Evolutionary conservation across 2,888 invertebrate genomes (phyloP).

Genomic region (Ommatoiulus sabulosus): DNA sequence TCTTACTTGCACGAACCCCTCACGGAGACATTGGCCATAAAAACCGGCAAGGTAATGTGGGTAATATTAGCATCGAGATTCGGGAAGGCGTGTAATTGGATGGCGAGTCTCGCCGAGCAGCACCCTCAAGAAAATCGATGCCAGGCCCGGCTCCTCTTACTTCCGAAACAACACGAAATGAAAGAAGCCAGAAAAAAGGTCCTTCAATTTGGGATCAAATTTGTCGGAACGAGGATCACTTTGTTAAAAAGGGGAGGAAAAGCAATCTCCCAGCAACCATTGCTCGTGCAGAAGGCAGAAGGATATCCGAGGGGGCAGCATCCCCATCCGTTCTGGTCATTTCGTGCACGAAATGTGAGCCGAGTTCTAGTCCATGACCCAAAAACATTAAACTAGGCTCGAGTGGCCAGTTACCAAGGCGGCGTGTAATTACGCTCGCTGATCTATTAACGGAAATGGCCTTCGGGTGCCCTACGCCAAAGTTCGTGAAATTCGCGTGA

Average conservation of each 20-base stretch:
- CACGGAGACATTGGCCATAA: not conserved
- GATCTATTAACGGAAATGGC: slow-evolving; percentile 36
- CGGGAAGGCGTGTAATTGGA: slow-evolving; percentile 31
- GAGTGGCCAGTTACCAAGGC: slow-evolving; percentile 8
- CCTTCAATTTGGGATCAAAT: slow-evolving; percentile 4
- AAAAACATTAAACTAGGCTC: slow-evolving; percentile 31
- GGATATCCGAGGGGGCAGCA: not conserved
- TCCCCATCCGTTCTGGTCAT: slow-evolving; percentile 13
- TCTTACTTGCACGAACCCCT: not conserved
- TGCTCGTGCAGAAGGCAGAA: not conserved
- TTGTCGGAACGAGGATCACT: slow-evolving; percentile 33
- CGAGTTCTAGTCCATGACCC: not conserved
- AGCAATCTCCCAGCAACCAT: not conserved
- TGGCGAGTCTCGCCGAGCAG: not conserved
- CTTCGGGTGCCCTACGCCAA: not conserved
- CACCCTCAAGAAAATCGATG: not conserved
- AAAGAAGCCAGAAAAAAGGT: slow-evolving; percentile 18
- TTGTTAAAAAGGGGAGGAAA: slow-evolving; percentile 4
- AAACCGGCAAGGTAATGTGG: not conserved
- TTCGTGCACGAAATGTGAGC: not conserved
- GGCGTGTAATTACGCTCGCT: not conserved
- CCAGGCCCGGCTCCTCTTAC: not conserved
- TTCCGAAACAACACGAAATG: slow-evolving; percentile 35
- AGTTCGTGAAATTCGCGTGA: not conserved
- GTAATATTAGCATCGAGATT: slow-evolving; percentile 28